phyloP scores from a whole-genome alignment of 2,888 invertebrate genomes.

The Rosalia funebris region DNA sequence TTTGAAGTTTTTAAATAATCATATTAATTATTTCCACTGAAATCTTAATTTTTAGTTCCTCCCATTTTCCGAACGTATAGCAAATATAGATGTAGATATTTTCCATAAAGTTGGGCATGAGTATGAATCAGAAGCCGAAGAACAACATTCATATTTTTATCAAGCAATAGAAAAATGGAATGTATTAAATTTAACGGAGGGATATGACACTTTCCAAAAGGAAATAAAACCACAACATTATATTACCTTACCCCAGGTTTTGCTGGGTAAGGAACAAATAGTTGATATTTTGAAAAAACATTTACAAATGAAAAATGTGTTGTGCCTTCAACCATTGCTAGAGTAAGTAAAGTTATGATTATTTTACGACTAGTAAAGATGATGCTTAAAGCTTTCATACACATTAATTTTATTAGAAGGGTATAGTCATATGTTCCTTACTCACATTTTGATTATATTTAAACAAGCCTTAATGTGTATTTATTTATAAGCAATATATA shows the following conservation, averaged over 20 bases:
- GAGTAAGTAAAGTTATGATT: constrained; percentile 83
- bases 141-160: constrained; percentile 81
- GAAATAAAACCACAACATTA: constrained; percentile 74
- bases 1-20: constrained; percentile 59
- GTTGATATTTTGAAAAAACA: constrained; percentile 78
- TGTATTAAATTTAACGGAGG: constrained; percentile 85
- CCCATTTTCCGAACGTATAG: constrained; percentile 87
- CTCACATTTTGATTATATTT: neutral
- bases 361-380: too few relatives aligned
- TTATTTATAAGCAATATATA: neutral
- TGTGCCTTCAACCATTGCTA: constrained; percentile 83
- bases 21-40: neutral
- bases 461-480: neutral
- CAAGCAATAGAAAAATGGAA: constrained; percentile 89
- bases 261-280: constrained; percentile 83
- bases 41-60: constrained; percentile 75
- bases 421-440: neutral
- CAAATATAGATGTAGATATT: constrained; percentile 87
- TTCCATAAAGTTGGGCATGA: constrained; percentile 85
- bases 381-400: too few relatives aligned
- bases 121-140: constrained; percentile 75
- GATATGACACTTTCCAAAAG: constrained; percentile 80
- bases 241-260: constrained; percentile 84
- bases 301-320: constrained; percentile 75
- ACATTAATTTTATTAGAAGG: neutral